A percentile compares a stretch with the other conserved stretches of the same genome.
These are phyloP conservation scores for Liposcelis brunnea DNA, from an alignment of 2,888 invertebrate species.

Conservation along the genomic window DNA sequence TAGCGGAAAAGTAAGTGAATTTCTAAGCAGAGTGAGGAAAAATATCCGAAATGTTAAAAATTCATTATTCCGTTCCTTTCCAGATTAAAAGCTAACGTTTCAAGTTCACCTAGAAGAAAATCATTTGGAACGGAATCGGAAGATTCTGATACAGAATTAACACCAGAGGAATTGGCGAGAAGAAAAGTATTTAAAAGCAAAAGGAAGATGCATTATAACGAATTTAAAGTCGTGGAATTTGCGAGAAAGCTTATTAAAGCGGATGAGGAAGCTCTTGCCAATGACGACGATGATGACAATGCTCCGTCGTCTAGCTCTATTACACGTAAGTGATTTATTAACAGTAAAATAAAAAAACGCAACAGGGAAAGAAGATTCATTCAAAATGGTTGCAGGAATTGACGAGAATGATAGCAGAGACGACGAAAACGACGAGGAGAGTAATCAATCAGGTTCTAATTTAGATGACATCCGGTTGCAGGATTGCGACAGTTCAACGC, in stretches of 20 bases:
- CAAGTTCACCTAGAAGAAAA: too few species aligned
- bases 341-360: constrained; percentile 1
- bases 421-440: too few species aligned
- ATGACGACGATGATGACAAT: not conserved
- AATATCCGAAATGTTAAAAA: too few species aligned
- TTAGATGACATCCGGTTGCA: too few species aligned
- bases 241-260: constrained; percentile 79
- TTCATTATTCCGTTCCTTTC: constrained; percentile 10
- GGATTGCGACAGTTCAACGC: too few species aligned
- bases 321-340: not conserved
- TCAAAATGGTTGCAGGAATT: too few species aligned
- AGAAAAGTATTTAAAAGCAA: constrained; percentile 77
- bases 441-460: too few species aligned
- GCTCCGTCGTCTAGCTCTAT: not conserved
- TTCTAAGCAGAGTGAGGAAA: not conserved
- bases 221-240: constrained; percentile 85
- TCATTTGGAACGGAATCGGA: constrained; percentile 14
- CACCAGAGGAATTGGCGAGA: constrained; percentile 30
- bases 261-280: constrained; percentile 32
- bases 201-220: constrained; percentile 93
- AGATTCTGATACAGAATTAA: constrained; percentile 23
- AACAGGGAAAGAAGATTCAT: too few species aligned
- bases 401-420: too few species aligned
- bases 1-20: constrained; percentile 52
- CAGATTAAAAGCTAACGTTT: too few species aligned